These are phyloP conservation scores for Maconellicoccus hirsutus DNA, from an alignment of 1,140 invertebrate genomes.

Conservation along the genomic window DNA sequence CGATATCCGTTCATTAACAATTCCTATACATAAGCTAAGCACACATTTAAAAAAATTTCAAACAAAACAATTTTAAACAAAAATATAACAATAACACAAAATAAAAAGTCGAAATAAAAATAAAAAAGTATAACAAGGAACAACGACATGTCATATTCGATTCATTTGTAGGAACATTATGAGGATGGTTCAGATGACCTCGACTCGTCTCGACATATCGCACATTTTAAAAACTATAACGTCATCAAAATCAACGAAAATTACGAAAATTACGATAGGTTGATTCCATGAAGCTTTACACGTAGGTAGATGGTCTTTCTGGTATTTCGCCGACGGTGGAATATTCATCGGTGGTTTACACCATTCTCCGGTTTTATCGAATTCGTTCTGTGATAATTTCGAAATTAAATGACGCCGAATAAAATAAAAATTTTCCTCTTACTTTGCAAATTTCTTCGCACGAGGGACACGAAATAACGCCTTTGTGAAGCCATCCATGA, in stretches of 20 bases:
- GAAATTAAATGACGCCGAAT: too few relatives aligned
- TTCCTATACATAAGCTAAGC: background rate
- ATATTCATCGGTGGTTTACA: constrained; percentile 59
- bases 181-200: too few relatives aligned
- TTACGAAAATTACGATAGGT: background rate
- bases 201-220: too few relatives aligned
- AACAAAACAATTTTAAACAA: background rate
- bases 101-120: background rate
- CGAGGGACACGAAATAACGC: constrained; percentile 80
- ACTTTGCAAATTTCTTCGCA: constrained; percentile 73
- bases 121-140: background rate
- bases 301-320: constrained; percentile 47
- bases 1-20: too few relatives aligned
- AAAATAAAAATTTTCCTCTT: too few relatives aligned
- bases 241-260: too few relatives aligned
- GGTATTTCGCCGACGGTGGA: constrained; percentile 55
- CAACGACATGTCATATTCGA: background rate
- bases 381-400: constrained; percentile 41
- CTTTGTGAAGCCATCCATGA: constrained; percentile 81
- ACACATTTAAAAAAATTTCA: background rate
- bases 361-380: constrained; percentile 40
- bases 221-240: too few relatives aligned
- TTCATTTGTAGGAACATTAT: background rate
- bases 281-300: constrained; percentile 38
- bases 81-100: constrained; percentile 1